phyloP scores from a whole-genome alignment of 2,888 invertebrate species.

The Drosophila incognita region DNA sequence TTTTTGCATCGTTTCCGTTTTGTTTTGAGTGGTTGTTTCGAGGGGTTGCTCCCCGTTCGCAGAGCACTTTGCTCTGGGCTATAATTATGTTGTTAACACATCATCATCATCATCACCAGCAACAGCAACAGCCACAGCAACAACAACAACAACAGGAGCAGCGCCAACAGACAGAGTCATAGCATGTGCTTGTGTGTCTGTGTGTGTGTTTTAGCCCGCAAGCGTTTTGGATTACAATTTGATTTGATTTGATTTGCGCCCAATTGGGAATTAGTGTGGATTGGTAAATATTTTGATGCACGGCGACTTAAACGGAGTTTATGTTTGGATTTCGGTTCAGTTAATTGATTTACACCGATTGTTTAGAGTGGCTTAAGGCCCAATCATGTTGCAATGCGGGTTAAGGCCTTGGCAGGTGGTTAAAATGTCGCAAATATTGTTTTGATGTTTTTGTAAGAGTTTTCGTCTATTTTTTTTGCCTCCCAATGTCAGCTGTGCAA shows the following conservation, averaged over 20 bases:
- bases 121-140: conserved; percentile 33
- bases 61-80: conserved; percentile 76
- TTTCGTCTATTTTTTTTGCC: background rate
- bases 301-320: conserved; percentile 51
- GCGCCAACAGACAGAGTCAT: conserved; percentile 30
- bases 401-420: conserved; percentile 37
- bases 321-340: conserved; percentile 57
- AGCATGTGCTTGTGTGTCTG: conserved; percentile 10
- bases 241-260: conserved; percentile 77
- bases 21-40: conserved; percentile 71
- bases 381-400: conserved; percentile 14
- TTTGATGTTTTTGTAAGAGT: background rate
- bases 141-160: conserved; percentile 30
- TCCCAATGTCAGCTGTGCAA: conserved; percentile 50
- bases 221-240: conserved; percentile 79
- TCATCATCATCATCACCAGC: conserved; percentile 72
- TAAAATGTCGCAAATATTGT: conserved; percentile 23
- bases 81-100: conserved; percentile 84
- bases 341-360: conserved; percentile 64
- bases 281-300: conserved; percentile 81
- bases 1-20: conserved; percentile 72
- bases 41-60: conserved; percentile 65
- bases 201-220: conserved; percentile 53
- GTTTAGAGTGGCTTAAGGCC: conserved; percentile 30
- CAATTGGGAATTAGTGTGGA: conserved; percentile 81